Evolutionary conservation across 2,113 vertebrate species (phyloP), one percentile per base, ranked within the genome.

Genomic region (Pluvialis apricaria): DNA sequence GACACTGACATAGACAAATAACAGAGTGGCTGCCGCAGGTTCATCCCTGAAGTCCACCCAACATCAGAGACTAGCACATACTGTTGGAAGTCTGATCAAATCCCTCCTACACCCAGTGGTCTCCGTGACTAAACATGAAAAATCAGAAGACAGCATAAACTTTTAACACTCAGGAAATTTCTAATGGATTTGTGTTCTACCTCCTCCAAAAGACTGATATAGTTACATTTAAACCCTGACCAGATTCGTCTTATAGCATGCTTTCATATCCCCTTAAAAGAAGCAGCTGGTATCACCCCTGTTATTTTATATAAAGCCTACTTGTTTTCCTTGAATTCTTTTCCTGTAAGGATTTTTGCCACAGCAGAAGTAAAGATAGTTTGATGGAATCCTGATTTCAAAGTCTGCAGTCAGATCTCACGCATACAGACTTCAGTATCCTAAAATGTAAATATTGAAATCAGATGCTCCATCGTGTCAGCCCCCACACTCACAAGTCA

Each of bases 31-130:
- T 71, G 83, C 57, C 1, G 2, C 51, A 61, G 11, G 5, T 10
- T 58, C 54, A 31, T 3, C 38, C 92, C 34, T 65, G 8, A 62
- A 45, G 36, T 16, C 49, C 36, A 31, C 44, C 12, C 70, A 61
- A 2, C 21, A 18, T 0, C 8, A 3, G 19, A 70, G 57, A 58
- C 10, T 8, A 49, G 25, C 45, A 84, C 16, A 36, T 0, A 16
- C 13, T 1, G 9, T 0, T 61, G 36, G 57, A 51, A 68, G 40
- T 5, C 49, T 75, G 42, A 45, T 10, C 26, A 28, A 3, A 19
- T 10, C 42, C 36, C 82, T 82, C 66, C 62, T 28, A 5, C 0
- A 1, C 34, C 36, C 40, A 29, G 11, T 10, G 15, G 5, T 18
- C 51, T 78, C 72, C 21, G 2, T 6, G 7, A 81, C 13, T 73